Base-by-base conservation (phyloP, 2,113 vertebrate species). In the Megaleporinus macrocephalus region DNA sequence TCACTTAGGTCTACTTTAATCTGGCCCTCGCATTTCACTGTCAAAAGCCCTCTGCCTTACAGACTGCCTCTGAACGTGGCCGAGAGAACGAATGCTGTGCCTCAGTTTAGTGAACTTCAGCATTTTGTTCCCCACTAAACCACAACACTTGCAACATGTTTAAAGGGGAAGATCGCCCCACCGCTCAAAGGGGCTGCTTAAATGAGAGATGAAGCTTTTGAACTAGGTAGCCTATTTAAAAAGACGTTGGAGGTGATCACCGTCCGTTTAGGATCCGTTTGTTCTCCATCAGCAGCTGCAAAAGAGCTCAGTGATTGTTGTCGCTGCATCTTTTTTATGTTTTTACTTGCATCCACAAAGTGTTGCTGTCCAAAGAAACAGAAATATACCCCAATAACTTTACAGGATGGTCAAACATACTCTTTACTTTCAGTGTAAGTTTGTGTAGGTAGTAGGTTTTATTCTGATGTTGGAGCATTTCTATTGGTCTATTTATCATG, bases 1-100 rank as follows among this genome's bases (percentile, higher is more conserved):
- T 76, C 73, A 13, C 29, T 47, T 26, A 65, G 78, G 69, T 73
- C 79, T 55, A 36, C 47, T 78, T 78, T 63, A 73, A 78, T 78
- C 74, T 36, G 63, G 53, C n/a, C 30, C 74, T 11, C 75, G 49
- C 15, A 24, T 63, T 20, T 77, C n/a, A 15, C 15, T 61, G 63
- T 51, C 75, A 85, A 20, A 78, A 85, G 29, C 74, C 24, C 12
- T 80, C 26, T 5, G 57, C 78, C 13, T 75, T 74, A 72, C 47
- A 76, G 44, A 76, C 44, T 16, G 27, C 26, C 78, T 59, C 62
- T 26, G 33, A 24, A 9, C 20, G 30, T 9, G 30, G 12, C 59
- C 20, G 5, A 70, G n/a, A 61, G 41, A 49, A 27, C 16, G 18
- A 76, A 49, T 36, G 62, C 62, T 16, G 30, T 70, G 66, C 22